Conservation (phyloP, 2,113 vertebrate species). For the Peucedramus taeniatus region DNA sequence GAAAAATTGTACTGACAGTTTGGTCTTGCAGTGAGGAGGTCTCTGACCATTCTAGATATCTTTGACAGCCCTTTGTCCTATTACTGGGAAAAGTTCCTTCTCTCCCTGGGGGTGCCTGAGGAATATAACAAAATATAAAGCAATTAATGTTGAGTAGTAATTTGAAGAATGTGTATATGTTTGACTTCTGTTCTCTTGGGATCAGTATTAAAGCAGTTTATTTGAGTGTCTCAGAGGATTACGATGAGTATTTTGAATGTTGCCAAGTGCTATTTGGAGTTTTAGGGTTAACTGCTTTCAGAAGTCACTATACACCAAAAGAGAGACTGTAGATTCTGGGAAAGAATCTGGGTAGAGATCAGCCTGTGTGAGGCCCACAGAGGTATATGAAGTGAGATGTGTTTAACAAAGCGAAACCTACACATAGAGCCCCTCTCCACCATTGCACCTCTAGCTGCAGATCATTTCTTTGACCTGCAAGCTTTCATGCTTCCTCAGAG, state of each 20-base stretch:
- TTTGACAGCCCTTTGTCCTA: not conserved
- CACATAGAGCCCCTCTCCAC: not conserved
- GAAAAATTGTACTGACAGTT: not conserved
- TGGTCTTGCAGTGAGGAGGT: not conserved
- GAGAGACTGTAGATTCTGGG: not conserved
- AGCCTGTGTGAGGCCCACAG: not conserved
- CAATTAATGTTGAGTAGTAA: not conserved
- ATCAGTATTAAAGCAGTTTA: not conserved
- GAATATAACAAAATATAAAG: not conserved
- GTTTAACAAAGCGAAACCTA: not conserved
- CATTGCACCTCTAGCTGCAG: not conserved
- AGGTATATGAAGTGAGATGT: not conserved
- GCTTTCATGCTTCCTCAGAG: not conserved
- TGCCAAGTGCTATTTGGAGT: not conserved
- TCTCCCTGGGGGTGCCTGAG: not conserved
- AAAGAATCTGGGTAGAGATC: not conserved
- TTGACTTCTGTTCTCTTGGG: not conserved
- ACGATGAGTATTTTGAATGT: not conserved
- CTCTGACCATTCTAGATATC: not conserved
- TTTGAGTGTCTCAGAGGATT: not conserved
- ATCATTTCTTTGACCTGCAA: too few species aligned
- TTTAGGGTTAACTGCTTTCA: not conserved
- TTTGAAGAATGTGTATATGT: not conserved
- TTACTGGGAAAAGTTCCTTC: not conserved
- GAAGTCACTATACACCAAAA: not conserved